Evolutionary conservation across 1,140 invertebrate genomes (phyloP), one percentile per base, ranked within the genome.

Genomic region (Zaprionus gabonicus): DNA sequence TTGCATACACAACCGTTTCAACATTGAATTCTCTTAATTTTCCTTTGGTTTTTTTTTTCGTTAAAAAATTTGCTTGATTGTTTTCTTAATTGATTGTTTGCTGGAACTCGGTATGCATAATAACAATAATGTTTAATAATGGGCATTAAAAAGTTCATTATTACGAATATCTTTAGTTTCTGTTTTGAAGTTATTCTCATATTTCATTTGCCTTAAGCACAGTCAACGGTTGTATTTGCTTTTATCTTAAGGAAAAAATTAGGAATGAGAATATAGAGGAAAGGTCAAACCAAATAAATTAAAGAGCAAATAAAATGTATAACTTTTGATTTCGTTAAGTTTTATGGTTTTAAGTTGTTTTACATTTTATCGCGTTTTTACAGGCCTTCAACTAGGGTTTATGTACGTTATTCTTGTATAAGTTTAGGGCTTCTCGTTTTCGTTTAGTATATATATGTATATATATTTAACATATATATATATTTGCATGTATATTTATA

Each of bases 41-140:
- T 55, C 38, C 53, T 78, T 77, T 71, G 55, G 59, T 62, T 67
- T 65, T 71, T 73, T 63, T 34, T 56, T 59, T 66, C 49, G 13
- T 76, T 75, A 56, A 55, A 65, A 78, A 75, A 75, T 76, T 72
- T 77, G 20, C 72, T 86, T 87, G 84, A 87, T 90, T 88, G 84
- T 87, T 90, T 78, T 81, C 71, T 64, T 74, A 90, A 74, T 84
- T 88, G 84, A 88, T 88, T 90, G 84, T 81, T 84, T 90, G 83
- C 72, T 76, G 71, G 66, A 81, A 79, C 62, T 75, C 46, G 62
- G 46, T 73, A 64, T 80, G 80, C 79, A 51, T 79, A 34, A 74
- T 62, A 80, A 72, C 56, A 73, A 68, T 53, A 83, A 67, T 62
- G 51, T 63, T 64, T 79, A 56, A 49, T 71, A 70, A 27, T 51